Evolutionary conservation across 1,140 invertebrate genomes (phyloP).

Genomic region (Argopecten irradians): DNA sequence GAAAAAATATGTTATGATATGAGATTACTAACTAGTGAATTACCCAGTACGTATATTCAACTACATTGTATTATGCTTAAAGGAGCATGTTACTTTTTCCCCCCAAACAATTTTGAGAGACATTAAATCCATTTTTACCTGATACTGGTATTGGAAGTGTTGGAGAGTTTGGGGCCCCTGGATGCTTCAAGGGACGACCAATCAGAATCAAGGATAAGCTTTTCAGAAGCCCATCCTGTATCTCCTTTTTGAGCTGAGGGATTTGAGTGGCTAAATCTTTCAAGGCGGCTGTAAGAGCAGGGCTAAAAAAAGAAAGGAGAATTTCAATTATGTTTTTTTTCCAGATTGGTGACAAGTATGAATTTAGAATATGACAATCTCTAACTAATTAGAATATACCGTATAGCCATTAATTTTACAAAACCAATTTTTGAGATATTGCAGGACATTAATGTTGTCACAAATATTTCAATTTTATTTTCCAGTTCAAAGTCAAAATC

Average conservation of each 20-base stretch:
- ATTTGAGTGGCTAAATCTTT: slow-evolving; percentile 93
- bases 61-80: too few relatives aligned
- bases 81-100: too few relatives aligned
- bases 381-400: too few relatives aligned
- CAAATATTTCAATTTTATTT: neutral
- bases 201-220: slow-evolving; percentile 93
- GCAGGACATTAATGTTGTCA: too few relatives aligned
- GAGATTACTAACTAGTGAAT: neutral
- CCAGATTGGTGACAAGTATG: too few relatives aligned
- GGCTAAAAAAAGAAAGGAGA: slow-evolving; percentile 78
- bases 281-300: slow-evolving; percentile 93
- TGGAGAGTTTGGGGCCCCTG: slow-evolving; percentile 68
- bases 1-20: neutral
- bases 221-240: slow-evolving; percentile 93
- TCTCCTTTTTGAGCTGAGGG: slow-evolving; percentile 90
- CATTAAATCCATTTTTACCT: slow-evolving; percentile 51
- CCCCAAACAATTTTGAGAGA: neutral
- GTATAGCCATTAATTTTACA: too few relatives aligned
- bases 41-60: too few relatives aligned
- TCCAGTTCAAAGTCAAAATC: neutral
- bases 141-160: slow-evolving; percentile 50
- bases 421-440: too few relatives aligned
- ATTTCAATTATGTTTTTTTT: neutral
- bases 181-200: slow-evolving; percentile 84
- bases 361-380: too few relatives aligned